phyloP scores from a whole-genome alignment of 2,888 invertebrate genomes.

The Sialis fuliginosa region DNA sequence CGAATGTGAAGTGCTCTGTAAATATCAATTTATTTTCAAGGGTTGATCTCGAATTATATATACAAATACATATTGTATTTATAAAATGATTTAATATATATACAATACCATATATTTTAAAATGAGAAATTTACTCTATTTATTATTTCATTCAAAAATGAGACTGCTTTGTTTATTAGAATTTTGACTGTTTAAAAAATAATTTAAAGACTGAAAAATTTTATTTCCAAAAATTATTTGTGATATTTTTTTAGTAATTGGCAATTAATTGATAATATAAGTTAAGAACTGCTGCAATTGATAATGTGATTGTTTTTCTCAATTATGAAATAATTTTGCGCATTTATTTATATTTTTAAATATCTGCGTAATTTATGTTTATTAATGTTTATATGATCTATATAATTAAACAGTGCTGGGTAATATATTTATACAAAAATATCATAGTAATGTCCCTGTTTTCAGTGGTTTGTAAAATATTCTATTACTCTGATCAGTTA shows the following conservation, averaged over 20 bases:
- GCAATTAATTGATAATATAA: slow-evolving; percentile 3
- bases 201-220: slow-evolving; percentile 2
- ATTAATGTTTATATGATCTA: background rate
- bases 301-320: slow-evolving; percentile 3
- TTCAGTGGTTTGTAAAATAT: too few species aligned
- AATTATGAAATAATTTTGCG: too few species aligned
- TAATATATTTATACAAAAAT: too few species aligned
- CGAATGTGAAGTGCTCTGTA: too few species aligned
- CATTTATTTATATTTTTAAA: too few species aligned
- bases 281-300: slow-evolving; percentile 2
- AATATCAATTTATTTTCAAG: background rate
- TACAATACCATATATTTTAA: slow-evolving; percentile 1
- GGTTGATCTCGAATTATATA: background rate
- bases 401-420: too few species aligned
- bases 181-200: slow-evolving; percentile 4
- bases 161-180: slow-evolving; percentile 4
- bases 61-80: background rate
- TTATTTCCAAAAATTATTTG: slow-evolving; percentile 6
- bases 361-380: background rate
- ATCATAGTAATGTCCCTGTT: too few species aligned
- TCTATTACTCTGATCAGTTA: too few species aligned
- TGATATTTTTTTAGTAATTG: slow-evolving; percentile 6
- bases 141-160: slow-evolving; percentile 4
- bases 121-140: background rate
- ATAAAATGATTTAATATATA: slow-evolving; percentile 4